These are phyloP conservation scores for Drosophila erecta DNA, from an alignment of 1,140 invertebrate genomes.

Conservation along the genomic window DNA sequence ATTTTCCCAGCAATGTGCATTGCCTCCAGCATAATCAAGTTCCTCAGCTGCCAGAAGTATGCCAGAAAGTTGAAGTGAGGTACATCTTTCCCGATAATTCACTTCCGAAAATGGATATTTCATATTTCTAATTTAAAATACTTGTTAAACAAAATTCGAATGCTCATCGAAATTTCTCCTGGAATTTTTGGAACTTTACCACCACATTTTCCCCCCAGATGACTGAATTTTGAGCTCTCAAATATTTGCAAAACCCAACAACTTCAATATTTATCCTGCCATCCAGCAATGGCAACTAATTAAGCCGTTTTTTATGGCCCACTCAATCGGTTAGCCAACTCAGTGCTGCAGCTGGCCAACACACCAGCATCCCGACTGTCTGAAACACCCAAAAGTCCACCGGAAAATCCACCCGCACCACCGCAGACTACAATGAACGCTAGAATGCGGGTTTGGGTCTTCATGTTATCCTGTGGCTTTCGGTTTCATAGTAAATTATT, in stretches of 20 bases:
- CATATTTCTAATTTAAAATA: neutral
- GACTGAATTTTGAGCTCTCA: conserved; percentile 24
- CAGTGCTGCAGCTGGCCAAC: conserved; percentile 15
- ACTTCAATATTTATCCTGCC: conserved; percentile 43
- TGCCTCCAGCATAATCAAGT: neutral
- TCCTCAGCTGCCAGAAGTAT: neutral
- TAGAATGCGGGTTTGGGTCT: conserved; percentile 26
- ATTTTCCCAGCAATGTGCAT: conserved; percentile 1
- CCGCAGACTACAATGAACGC: conserved; percentile 39
- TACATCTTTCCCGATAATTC: neutral
- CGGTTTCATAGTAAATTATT: conserved; percentile 73
- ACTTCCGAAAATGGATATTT: neutral
- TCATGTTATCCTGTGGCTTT: conserved; percentile 65
- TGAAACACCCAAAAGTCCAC: neutral
- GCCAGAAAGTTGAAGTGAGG: neutral
- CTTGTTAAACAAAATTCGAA: conserved; percentile 1
- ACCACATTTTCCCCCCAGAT: neutral
- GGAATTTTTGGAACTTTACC: conserved; percentile 2
- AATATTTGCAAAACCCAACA: conserved; percentile 61
- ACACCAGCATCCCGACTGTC: neutral
- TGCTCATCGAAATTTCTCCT: conserved; percentile 20
- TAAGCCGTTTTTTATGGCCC: conserved; percentile 64
- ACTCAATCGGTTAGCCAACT: conserved; percentile 55
- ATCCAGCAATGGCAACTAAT: conserved; percentile 60
- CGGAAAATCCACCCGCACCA: conserved; percentile 6